Evolutionary conservation across 2,797 vertebrate genomes (phyloP).

Genomic region (Cirrhinus molitorella): DNA sequence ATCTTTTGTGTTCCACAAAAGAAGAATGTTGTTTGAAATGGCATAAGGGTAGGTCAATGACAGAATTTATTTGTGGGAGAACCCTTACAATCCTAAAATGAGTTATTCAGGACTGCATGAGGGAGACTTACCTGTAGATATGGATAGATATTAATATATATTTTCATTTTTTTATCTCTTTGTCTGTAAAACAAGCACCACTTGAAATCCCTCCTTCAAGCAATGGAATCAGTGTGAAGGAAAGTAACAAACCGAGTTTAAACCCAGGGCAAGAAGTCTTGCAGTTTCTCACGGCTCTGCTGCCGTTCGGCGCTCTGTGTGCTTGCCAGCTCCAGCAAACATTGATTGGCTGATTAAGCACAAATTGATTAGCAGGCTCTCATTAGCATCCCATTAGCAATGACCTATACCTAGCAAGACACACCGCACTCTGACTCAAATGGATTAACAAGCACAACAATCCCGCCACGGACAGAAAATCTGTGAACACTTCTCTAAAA

Average conservation of each 20-base stretch:
- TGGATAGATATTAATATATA: neutral
- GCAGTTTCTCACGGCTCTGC: constrained; percentile 65
- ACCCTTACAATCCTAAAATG: neutral
- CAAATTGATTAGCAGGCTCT: constrained; percentile 79
- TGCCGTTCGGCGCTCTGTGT: constrained; percentile 29
- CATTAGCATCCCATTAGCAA: constrained; percentile 83
- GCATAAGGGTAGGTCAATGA: neutral
- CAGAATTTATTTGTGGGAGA: neutral
- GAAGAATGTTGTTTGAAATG: neutral
- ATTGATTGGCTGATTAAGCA: constrained; percentile 81
- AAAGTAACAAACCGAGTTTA: constrained; percentile 50
- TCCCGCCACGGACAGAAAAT: constrained; percentile 66
- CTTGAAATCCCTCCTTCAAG: constrained; percentile 27
- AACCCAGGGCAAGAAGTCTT: constrained; percentile 57
- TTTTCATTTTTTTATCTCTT: neutral
- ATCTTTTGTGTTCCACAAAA: neutral
- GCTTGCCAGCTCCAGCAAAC: constrained; percentile 57
- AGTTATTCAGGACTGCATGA: neutral
- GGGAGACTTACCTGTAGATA: neutral
- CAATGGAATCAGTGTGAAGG: neutral
- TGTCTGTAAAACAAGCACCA: neutral
- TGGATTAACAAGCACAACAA: constrained; percentile 68
- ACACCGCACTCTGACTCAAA: constrained; percentile 65
- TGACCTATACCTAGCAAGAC: constrained; percentile 71
- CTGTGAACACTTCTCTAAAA: constrained; percentile 60